Evolutionary conservation across 2,113 vertebrate genomes (phyloP).

Genomic region (Halichoerus grypus): DNA sequence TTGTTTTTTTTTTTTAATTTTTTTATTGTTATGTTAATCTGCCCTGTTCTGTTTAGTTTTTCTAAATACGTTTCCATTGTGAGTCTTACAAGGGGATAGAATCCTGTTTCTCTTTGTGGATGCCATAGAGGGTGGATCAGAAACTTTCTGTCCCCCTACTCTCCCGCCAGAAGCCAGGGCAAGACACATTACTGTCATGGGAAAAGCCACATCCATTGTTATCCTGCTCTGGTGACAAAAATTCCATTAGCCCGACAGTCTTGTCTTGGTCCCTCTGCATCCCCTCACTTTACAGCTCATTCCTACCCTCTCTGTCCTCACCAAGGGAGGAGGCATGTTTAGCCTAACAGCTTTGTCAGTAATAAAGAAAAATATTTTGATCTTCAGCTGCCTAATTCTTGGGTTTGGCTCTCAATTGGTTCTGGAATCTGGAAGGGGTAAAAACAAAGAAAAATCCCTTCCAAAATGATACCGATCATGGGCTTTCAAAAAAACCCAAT

Average conservation of each 20-base stretch:
- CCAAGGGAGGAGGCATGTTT: background rate
- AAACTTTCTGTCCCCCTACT: background rate
- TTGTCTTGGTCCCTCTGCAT: background rate
- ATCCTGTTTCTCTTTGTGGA: background rate
- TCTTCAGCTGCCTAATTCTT: background rate
- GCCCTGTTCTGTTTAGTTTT: background rate
- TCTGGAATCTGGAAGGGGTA: background rate
- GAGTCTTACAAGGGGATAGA: background rate
- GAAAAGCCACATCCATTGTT: background rate
- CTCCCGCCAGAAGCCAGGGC: background rate
- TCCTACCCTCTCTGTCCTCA: rapidly evolving
- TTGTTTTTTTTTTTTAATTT: too few relatives aligned
- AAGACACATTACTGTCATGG: background rate
- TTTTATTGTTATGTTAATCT: background rate
- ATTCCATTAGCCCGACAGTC: background rate
- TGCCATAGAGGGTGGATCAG: too few relatives aligned
- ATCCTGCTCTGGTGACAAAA: background rate
- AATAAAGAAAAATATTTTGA: background rate
- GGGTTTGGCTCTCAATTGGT: background rate
- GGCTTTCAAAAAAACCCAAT: background rate
- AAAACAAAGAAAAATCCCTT: background rate
- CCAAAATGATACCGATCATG: background rate
- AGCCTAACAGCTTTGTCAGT: background rate
- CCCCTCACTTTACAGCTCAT: background rate
- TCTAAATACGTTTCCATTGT: background rate